A percentile compares a stretch with the other conserved stretches of the same genome.
These are phyloP conservation scores for Ctenosaura bakeri DNA, from an alignment of 2,797 vertebrate genomes.

Conservation along the genomic window DNA sequence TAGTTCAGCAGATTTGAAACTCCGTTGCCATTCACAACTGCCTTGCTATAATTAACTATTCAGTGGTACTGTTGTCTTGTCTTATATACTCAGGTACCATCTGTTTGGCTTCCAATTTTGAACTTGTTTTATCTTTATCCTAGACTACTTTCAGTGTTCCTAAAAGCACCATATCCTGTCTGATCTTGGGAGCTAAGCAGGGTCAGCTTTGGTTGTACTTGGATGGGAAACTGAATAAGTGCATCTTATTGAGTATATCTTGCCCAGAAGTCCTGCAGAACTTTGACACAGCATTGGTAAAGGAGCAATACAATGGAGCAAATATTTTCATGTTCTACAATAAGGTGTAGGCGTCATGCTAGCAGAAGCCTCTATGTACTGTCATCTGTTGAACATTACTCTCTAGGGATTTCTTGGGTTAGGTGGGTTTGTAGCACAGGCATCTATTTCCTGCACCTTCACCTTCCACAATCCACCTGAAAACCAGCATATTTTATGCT, in stretches of 20 bases:
- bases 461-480: background rate
- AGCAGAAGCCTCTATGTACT: background rate
- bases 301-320: fast-evolving
- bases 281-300: background rate
- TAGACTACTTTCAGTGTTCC: background rate
- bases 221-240: background rate
- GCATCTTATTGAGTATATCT: background rate
- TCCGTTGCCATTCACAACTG: background rate
- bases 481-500: background rate
- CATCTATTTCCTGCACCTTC: background rate
- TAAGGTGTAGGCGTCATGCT: background rate
- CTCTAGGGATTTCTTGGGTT: background rate
- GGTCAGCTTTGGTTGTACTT: too few relatives aligned
- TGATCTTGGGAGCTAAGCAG: too few relatives aligned
- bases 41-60: background rate
- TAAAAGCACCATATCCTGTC: too few relatives aligned
- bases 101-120: background rate
- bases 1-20: background rate
- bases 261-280: background rate
- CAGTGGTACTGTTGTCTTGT: background rate
- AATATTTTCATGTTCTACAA: fast-evolving
- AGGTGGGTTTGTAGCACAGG: background rate
- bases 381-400: background rate
- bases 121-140: background rate
- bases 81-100: background rate